Evolutionary conservation across 2,797 vertebrate species (phyloP).

Genomic region (Alcedo quadribrachys): DNA sequence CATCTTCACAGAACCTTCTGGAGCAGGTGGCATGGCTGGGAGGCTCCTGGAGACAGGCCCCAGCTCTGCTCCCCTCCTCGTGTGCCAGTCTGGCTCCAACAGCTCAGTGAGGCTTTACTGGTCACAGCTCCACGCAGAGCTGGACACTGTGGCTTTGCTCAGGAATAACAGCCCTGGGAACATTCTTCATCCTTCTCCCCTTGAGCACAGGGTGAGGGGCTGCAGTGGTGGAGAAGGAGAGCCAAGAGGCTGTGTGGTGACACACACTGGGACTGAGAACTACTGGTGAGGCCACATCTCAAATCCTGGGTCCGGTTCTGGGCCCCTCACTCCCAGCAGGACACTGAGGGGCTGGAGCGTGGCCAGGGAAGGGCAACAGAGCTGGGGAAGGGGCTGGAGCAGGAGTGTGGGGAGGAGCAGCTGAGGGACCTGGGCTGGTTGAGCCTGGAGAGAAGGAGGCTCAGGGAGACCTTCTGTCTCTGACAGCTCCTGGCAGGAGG

Average conservation of each 20-base stretch:
- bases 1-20: not conserved
- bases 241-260: not conserved
- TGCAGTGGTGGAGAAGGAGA: not conserved
- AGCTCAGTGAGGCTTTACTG: not conserved
- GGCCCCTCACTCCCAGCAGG: too few relatives aligned
- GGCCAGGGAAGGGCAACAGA: too few relatives aligned
- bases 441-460: too few relatives aligned
- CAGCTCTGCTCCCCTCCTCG: not conserved
- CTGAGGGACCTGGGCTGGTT: too few relatives aligned
- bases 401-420: too few relatives aligned
- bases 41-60: not conserved
- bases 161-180: not conserved
- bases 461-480: too few relatives aligned
- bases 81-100: not conserved
- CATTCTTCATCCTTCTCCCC: accelerated
- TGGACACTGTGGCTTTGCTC: not conserved
- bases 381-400: too few relatives aligned
- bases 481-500: too few relatives aligned
- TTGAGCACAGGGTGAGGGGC: not conserved
- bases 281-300: not conserved
- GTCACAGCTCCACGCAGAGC: too few relatives aligned
- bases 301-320: too few relatives aligned
- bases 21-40: not conserved
- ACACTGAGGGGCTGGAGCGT: too few relatives aligned
- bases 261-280: not conserved